These are phyloP conservation scores for Tragelaphus imberbis DNA, from an alignment of 2,113 vertebrate genomes.

Conservation along the genomic window DNA sequence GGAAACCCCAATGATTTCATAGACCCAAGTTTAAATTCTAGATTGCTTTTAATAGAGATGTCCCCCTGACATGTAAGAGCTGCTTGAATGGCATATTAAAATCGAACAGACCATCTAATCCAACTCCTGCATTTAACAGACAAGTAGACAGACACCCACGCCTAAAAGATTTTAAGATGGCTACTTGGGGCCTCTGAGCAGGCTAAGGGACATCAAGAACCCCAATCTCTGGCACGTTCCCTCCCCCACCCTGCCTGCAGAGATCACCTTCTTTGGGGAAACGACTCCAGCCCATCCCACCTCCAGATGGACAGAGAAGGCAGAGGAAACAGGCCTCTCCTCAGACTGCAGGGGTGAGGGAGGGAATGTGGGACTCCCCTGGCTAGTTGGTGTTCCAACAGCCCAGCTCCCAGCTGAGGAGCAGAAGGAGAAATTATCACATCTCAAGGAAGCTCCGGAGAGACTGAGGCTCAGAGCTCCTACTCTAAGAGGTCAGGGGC, in stretches of 20 bases:
- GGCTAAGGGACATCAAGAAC: background rate
- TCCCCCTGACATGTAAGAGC: background rate
- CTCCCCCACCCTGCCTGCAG: background rate
- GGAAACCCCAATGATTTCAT: background rate
- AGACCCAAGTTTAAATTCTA: background rate
- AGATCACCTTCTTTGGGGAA: background rate
- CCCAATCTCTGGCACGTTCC: background rate
- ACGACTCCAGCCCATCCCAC: background rate
- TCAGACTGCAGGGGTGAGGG: background rate
- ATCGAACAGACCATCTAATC: background rate
- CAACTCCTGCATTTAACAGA: constrained; percentile 12
- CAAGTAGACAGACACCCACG: constrained; percentile 35
- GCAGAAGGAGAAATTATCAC: background rate
- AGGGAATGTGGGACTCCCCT: background rate
- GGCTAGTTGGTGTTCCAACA: background rate
- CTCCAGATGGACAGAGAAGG: background rate
- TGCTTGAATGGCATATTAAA: background rate
- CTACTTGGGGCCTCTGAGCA: constrained; percentile 31
- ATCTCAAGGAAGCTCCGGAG: background rate
- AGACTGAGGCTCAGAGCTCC: background rate
- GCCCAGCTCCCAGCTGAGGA: background rate
- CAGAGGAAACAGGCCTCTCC: background rate
- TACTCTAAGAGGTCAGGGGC: background rate
- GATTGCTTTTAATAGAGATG: background rate
- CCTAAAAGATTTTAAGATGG: constrained; percentile 42